Conservation (phyloP, 2,113 vertebrate genomes). For the Ophthalmolycus amberensis region DNA sequence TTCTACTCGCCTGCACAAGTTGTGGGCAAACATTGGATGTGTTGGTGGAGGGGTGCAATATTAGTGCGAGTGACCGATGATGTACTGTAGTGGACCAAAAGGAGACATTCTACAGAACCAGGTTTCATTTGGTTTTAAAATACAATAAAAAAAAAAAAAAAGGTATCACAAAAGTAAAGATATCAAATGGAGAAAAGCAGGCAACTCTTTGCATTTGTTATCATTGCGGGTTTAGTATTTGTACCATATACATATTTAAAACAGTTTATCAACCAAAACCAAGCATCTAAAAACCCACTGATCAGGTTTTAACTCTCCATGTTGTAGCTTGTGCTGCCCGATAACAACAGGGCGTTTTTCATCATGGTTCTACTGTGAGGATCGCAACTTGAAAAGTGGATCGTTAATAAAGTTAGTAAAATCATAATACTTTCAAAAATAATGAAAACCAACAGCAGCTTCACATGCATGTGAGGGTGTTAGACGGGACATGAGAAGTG, state of each 20-base stretch:
- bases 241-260: neutral
- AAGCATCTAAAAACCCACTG: neutral
- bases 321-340: neutral
- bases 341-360: neutral
- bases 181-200: neutral
- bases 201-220: neutral
- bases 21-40: too few species aligned
- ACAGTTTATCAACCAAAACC: neutral
- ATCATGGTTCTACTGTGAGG: neutral
- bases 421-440: neutral
- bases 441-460: neutral
- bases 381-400: neutral
- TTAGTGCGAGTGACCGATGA: too few species aligned
- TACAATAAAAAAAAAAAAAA: neutral
- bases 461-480: neutral
- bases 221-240: neutral
- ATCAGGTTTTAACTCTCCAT: neutral
- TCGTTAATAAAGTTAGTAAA: too few species aligned
- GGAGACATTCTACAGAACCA: neutral
- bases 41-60: too few species aligned
- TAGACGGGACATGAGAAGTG: neutral
- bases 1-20: too few species aligned
- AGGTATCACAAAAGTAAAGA: neutral
- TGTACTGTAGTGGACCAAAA: neutral
- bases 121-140: neutral